Evolutionary conservation across 1,140 invertebrate genomes (phyloP), one percentile per base, ranked within the genome.

Genomic region (Papilio aristodemus): DNA sequence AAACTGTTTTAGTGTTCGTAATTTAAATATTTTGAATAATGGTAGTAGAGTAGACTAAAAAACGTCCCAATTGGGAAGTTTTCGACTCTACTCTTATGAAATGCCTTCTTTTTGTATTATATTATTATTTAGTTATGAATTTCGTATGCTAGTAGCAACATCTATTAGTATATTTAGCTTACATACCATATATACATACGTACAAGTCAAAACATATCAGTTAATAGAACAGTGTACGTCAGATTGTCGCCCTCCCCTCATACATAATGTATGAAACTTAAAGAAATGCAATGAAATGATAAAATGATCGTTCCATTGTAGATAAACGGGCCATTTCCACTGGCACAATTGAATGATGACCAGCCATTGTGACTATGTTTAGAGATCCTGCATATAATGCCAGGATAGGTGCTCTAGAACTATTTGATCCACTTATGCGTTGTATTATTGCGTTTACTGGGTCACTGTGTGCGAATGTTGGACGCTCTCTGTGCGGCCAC

Each of bases 261-360:
- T 88, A 86, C 78, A 89, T 89, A 89, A 90, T 88, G 80, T 83
- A 89, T 82, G 80, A 86, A 85, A 89, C 85, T 90, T 90, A 90
- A 87, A 89, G 86, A 90, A 90, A 90, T 88, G 86, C 86, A 90
- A 85, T 78, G 80, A 84, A 85, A 78, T 82, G 78, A 86, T 74
- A 79, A 81, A 81, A 79, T 77, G 81, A 82, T 82, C 75, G 79
- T 67, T 73, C 84, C 71, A 87, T 89, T 87, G 83, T 86, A 84
- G 86, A 87, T 85, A 85, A 89, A 85, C 81, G 82, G 82, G 71
- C 85, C 78, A 86, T 88, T 88, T 88, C 85, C 85, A 86, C 78
- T 68, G 76, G 72, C 75, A 85, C 86, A 91, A 91, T 91, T 91
- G 89, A 85, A 89, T 91, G 87, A 89, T 91, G 79, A 84, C 79